A percentile compares a stretch with the other conserved stretches of the same genome.
phyloP scores from a whole-genome alignment of 2,797 vertebrate genomes.

The Enteromius trimaculatus region DNA sequence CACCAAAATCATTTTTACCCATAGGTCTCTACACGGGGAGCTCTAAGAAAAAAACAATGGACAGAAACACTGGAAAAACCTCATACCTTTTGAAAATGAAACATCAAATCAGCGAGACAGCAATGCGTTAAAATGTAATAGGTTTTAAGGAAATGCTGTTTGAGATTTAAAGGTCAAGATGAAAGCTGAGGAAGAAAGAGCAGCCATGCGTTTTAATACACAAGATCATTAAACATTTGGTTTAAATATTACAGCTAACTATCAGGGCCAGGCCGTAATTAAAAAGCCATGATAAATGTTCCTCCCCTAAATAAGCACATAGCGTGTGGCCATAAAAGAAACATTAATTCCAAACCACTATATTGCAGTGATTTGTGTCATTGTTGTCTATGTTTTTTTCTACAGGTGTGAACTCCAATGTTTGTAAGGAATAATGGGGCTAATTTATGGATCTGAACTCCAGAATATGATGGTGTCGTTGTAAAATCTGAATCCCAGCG shows the following conservation, averaged over 20 bases:
- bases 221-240: constrained; percentile 32
- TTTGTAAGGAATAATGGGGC: constrained; percentile 64
- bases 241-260: constrained; percentile 28
- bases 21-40: constrained; percentile 48
- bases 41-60: constrained; percentile 58
- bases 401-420: constrained; percentile 61
- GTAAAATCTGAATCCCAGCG: constrained; percentile 52
- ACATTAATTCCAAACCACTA: constrained; percentile 20
- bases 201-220: constrained; percentile 48
- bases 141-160: constrained; percentile 67
- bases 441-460: constrained; percentile 70
- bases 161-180: constrained; percentile 56
- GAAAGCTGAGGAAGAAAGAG: constrained; percentile 48
- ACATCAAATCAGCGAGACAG: constrained; percentile 48
- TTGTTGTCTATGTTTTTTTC: constrained; percentile 47
- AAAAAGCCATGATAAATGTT: constrained; percentile 10
- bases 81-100: constrained; percentile 47
- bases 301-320: neutral
- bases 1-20: constrained; percentile 57
- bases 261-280: constrained; percentile 34
- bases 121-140: constrained; percentile 61
- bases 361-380: constrained; percentile 29
- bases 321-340: neutral
- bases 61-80: constrained; percentile 51
- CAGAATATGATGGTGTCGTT: constrained; percentile 26